These are phyloP conservation scores for Nesogale talazaci DNA, from an alignment of 2,113 vertebrate genomes.

Conservation along the genomic window DNA sequence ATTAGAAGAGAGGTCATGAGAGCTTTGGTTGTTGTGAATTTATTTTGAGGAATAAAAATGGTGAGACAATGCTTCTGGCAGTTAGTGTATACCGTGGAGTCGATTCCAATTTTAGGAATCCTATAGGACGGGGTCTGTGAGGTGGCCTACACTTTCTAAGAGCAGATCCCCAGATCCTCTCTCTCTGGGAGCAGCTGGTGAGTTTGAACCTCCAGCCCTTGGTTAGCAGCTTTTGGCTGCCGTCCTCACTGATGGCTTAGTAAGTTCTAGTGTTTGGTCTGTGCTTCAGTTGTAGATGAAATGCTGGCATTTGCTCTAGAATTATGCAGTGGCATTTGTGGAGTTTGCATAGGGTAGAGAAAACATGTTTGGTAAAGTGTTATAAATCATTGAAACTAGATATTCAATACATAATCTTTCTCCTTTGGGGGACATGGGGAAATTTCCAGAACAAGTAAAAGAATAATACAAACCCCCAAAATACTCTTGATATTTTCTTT, in stretches of 20 bases:
- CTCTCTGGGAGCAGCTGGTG: not conserved
- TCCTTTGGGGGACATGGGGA: not conserved
- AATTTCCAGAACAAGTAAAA: constrained; percentile 2
- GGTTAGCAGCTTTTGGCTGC: not conserved
- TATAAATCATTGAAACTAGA: not conserved
- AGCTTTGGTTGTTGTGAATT: not conserved
- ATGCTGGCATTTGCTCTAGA: not conserved
- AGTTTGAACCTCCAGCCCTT: not conserved
- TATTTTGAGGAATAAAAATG: not conserved
- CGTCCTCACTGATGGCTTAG: not conserved
- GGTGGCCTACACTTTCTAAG: not conserved
- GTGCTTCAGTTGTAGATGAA: not conserved
- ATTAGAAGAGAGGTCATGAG: not conserved
- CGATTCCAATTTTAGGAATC: not conserved
- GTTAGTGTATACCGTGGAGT: not conserved
- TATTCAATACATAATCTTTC: not conserved
- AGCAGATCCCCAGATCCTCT: not conserved
- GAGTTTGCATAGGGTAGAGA: not conserved
- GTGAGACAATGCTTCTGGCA: not conserved
- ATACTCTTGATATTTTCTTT: not conserved
- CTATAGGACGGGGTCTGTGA: not conserved
- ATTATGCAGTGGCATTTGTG: not conserved
- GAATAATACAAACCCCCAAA: not conserved
- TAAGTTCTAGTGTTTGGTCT: not conserved
- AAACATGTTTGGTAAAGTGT: not conserved